Conservation (phyloP, 2,113 vertebrate genomes). For the Brachypteracias leptosomus region DNA sequence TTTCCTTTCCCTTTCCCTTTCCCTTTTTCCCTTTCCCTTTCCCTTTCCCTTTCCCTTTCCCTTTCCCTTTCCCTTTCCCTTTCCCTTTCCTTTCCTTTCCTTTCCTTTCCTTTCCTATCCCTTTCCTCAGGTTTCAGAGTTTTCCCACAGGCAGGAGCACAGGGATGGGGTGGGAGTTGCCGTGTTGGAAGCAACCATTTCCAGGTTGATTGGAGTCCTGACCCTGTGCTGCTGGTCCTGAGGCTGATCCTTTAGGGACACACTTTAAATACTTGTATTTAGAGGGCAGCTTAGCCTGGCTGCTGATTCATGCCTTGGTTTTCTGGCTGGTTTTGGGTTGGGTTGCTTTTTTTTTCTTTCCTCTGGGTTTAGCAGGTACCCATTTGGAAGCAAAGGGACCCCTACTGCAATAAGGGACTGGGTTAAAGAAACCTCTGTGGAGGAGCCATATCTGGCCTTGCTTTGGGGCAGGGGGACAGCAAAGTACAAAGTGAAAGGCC, state of each 20-base stretch:
- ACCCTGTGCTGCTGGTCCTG: no score
- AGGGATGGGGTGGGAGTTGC: no score
- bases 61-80: fast-evolving
- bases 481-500: neutral
- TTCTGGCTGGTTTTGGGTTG: neutral
- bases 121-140: no score
- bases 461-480: neutral
- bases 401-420: neutral
- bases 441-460: neutral
- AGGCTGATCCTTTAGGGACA: no score
- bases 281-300: no score
- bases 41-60: fast-evolving
- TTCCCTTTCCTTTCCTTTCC: no score
- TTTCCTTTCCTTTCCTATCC: neutral
- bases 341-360: neutral
- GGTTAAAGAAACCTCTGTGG: neutral
- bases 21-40: fast-evolving
- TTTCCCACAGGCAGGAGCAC: no score
- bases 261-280: no score
- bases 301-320: no score
- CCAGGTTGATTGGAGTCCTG: no score
- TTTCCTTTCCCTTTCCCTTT: no score
- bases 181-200: no score
- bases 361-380: neutral
- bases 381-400: neutral